These are phyloP conservation scores for Suillia variegata DNA, from an alignment of 2,888 invertebrate species.

Conservation along the genomic window DNA sequence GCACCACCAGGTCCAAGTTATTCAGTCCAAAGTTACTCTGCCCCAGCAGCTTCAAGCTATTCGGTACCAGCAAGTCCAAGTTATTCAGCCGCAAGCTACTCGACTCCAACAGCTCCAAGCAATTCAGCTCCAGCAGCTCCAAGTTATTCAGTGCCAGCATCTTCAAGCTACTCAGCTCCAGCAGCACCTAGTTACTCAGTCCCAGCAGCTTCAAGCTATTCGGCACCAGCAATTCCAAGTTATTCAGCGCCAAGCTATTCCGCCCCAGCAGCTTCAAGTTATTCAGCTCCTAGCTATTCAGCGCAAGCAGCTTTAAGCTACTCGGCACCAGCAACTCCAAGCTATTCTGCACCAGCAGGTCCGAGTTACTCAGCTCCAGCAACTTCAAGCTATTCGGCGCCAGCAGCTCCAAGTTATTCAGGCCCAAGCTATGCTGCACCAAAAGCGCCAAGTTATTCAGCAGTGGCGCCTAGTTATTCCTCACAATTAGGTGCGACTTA, in stretches of 20 bases:
- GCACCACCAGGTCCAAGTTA: not conserved
- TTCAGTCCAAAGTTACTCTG: conserved; percentile 8
- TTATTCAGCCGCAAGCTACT: conserved; percentile 16
- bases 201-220: conserved; percentile 23
- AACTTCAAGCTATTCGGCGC: conserved; percentile 19
- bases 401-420: conserved; percentile 18
- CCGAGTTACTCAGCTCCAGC: conserved; percentile 21
- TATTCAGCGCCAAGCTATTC: conserved; percentile 14
- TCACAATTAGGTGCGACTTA: not conserved
- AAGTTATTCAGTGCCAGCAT: conserved; percentile 20
- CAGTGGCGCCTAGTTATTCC: not conserved
- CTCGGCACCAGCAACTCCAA: conserved; percentile 22
- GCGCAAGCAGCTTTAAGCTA: conserved; percentile 17
- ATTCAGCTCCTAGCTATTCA: conserved; percentile 20
- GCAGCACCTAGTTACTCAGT: conserved; percentile 11
- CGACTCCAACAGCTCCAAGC: conserved; percentile 8
- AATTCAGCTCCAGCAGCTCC: conserved; percentile 17
- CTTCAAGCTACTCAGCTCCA: conserved; percentile 13
- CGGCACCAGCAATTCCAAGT: conserved; percentile 17
- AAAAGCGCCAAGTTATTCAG: conserved; percentile 6
- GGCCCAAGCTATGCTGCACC: conserved; percentile 18
- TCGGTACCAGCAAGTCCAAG: conserved; percentile 5
- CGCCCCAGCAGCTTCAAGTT: conserved; percentile 19
- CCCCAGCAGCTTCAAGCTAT: conserved; percentile 16
- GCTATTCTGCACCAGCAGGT: conserved; percentile 21